Percentiles rank a stretch among this genome's conserved stretches.
These are phyloP conservation scores for Myotis pilosus DNA, from an alignment of 2,797 vertebrate genomes.

Conservation along the genomic window DNA sequence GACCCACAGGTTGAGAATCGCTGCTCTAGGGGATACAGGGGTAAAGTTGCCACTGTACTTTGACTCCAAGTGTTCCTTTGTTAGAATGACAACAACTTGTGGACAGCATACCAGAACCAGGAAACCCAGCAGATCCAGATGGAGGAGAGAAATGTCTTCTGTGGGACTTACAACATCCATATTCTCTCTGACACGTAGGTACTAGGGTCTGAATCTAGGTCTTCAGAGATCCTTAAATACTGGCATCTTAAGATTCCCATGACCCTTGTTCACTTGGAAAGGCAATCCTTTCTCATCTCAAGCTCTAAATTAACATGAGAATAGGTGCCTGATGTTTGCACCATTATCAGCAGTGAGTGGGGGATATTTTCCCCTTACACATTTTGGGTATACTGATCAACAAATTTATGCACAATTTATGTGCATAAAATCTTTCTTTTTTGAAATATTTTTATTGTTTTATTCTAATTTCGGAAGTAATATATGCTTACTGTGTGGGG, in stretches of 20 bases:
- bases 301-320: not conserved
- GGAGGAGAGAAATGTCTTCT: conserved; percentile 94
- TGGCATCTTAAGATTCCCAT: not conserved
- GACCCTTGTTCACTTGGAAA: not conserved
- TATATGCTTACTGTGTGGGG: not conserved
- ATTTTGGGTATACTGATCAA: not conserved
- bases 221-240: not conserved
- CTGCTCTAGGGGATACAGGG: not conserved
- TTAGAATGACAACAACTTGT: conserved; percentile 71
- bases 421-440: not conserved
- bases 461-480: conserved; percentile 27
- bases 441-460: not conserved
- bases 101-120: conserved; percentile 82
- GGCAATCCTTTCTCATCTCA: not conserved
- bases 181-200: conserved; percentile 85
- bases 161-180: conserved; percentile 86
- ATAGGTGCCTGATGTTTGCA: not conserved
- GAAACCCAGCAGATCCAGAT: conserved; percentile 83
- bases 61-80: not conserved
- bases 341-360: not conserved
- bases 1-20: no score
- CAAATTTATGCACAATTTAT: not conserved
- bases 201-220: not conserved
- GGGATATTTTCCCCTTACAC: not conserved
- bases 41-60: not conserved